phyloP scores from a whole-genome alignment of 1,140 invertebrate species.

The Lepidostoma basale region DNA sequence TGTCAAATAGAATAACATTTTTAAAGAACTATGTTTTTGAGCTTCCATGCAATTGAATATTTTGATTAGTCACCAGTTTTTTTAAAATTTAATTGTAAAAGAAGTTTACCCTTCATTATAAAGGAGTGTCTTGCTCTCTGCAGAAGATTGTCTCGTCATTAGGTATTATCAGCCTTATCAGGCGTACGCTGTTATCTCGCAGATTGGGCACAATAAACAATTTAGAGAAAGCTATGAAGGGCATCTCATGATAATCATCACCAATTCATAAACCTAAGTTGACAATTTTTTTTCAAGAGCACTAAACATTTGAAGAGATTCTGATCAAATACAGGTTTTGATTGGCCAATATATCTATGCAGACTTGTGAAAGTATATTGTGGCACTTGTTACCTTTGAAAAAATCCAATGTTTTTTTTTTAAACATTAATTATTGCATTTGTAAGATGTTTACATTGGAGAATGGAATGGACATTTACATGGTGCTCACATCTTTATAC shows the following conservation, averaged over 20 bases:
- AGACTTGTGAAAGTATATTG: conserved; percentile 12
- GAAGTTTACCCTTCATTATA: no score
- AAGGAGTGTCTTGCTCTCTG: no score
- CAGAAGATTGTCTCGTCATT: no score
- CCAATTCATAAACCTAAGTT: background rate
- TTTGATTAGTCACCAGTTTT: no score
- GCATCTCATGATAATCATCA: background rate
- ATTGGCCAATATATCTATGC: background rate
- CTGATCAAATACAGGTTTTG: background rate
- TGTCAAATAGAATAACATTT: no score
- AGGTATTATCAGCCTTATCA: conserved; percentile 14
- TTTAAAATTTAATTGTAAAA: no score
- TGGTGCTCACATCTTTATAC: no score
- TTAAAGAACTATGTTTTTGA: no score
- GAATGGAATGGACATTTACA: background rate
- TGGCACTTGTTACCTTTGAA: conserved; percentile 7
- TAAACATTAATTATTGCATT: conserved; percentile 2
- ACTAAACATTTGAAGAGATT: background rate
- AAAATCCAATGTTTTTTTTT: background rate
- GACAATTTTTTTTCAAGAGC: background rate
- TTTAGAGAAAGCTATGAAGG: conserved; percentile 14
- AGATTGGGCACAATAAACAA: conserved; percentile 9
- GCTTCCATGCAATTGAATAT: no score
- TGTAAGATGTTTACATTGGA: background rate
- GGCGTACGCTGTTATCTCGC: background rate